Evolutionary conservation across 1,140 invertebrate genomes (phyloP).

Genomic region (Olivierus martensii): DNA sequence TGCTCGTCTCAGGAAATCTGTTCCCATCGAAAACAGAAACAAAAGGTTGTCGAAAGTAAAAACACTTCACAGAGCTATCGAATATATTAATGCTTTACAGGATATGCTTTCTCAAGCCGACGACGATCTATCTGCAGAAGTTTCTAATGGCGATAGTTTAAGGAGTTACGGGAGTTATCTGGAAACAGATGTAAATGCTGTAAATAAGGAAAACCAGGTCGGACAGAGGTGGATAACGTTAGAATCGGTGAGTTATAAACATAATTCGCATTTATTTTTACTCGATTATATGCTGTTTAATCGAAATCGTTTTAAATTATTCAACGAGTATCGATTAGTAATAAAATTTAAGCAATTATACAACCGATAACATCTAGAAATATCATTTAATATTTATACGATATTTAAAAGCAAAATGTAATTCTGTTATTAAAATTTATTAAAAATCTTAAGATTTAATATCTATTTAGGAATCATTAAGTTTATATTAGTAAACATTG

Average conservation of each 20-base stretch:
- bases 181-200: constrained; percentile 1
- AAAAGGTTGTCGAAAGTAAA: constrained; percentile 31
- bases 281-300: too few species aligned
- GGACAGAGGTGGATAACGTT: constrained; percentile 13
- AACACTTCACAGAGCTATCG: constrained; percentile 28
- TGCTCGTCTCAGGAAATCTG: constrained; percentile 32
- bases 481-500: too few species aligned
- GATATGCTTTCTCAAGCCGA: constrained; percentile 20
- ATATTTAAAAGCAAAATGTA: too few species aligned
- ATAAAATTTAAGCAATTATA: too few species aligned
- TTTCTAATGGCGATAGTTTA: neutral
- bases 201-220: constrained; percentile 17
- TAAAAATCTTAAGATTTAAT: too few species aligned
- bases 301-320: too few species aligned
- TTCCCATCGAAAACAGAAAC: constrained; percentile 30
- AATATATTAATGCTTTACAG: constrained; percentile 27
- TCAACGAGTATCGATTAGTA: too few species aligned
- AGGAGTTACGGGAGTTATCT: neutral
- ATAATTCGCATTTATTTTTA: neutral
- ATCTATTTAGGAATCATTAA: too few species aligned
- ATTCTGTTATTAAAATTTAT: too few species aligned
- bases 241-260: constrained; percentile 1
- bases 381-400: too few species aligned
- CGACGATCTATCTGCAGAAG: neutral
- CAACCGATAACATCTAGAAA: too few species aligned